Conservation (phyloP, 2,797 vertebrate species). For the Argya squamiceps region DNA sequence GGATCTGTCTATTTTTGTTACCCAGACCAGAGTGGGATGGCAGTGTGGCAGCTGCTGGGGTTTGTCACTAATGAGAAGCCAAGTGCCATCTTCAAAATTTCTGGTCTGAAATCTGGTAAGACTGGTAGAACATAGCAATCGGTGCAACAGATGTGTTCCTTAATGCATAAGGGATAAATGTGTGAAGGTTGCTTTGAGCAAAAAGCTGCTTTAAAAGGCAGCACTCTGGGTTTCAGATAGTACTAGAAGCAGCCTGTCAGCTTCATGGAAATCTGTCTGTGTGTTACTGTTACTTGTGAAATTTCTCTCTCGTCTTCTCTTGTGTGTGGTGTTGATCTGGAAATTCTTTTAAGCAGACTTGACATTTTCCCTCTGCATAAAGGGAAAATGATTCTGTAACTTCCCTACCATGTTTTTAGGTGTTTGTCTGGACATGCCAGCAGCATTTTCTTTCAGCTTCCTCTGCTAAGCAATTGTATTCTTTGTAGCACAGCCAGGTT, state of each 20-base stretch:
- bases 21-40: constrained; percentile 84
- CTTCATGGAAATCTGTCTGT: neutral
- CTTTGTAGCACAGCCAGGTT: neutral
- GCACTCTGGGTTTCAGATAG: neutral
- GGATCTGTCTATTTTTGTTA: constrained; percentile 97
- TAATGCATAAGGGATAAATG: neutral
- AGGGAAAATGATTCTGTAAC: neutral
- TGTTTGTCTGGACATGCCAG: neutral
- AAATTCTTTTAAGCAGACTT: neutral
- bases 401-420: neutral
- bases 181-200: neutral
- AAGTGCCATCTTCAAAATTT: constrained; percentile 98
- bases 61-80: constrained; percentile 98
- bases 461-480: rapidly evolving
- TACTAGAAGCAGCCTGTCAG: neutral
- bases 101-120: constrained; percentile 88
- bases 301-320: neutral
- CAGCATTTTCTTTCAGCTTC: neutral
- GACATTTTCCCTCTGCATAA: neutral
- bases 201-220: neutral
- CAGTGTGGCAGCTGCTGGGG: constrained; percentile 95
- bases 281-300: neutral
- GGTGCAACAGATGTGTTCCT: neutral
- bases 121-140: neutral
- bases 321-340: neutral